Base-by-base conservation (phyloP, 2,888 invertebrate species). In the Phrixothrix hirtus region DNA sequence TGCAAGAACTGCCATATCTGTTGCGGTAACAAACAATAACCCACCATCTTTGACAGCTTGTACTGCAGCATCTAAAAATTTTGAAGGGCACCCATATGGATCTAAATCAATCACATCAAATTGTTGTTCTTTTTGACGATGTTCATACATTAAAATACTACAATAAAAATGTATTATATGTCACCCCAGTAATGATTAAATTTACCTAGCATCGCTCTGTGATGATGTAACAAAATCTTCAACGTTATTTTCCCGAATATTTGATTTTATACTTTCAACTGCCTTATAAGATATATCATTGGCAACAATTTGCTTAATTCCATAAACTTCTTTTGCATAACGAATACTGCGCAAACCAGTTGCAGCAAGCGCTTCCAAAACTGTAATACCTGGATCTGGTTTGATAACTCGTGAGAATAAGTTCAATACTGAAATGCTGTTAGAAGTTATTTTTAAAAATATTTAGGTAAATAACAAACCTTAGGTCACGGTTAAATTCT, bases 401-500 rank as follows among this genome's bases (percentile, higher is more conserved):
- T 59, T 63, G 9, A 25, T 53, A 66, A 35, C 66, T 4, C 7
- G 2, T 1, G 46, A 79, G 68, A 87, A 89, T n/a, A 85, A 78
- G 49, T 80, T 82, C 13, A 92, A 72, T 0, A 88, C 90, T 2
- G 86, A 83, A 63, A 91, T 83, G 69, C 92, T 91, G 59, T 30
- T 36, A 16, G 12, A 47, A 47, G 27, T 5, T 21, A 7, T 21
- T 21, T 27, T 7, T 13, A 38, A 12, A 9, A 26, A 45, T 13
- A 36, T 15, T 15, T 29, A 12, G 7, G 1, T 36, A 21, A 36
- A 16, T 11, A 21, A 7, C 5, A 21, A 26, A 81, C 81, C 86
- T 89, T 38, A 99, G 78, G 77, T 99, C 99, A 58, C 99, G 82
- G 74, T 99, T 99, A 69, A 99, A 99, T 75, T 99, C 95, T 75